Base-by-base conservation (phyloP, 2,797 vertebrate species). In the Xenopus petersii region DNA sequence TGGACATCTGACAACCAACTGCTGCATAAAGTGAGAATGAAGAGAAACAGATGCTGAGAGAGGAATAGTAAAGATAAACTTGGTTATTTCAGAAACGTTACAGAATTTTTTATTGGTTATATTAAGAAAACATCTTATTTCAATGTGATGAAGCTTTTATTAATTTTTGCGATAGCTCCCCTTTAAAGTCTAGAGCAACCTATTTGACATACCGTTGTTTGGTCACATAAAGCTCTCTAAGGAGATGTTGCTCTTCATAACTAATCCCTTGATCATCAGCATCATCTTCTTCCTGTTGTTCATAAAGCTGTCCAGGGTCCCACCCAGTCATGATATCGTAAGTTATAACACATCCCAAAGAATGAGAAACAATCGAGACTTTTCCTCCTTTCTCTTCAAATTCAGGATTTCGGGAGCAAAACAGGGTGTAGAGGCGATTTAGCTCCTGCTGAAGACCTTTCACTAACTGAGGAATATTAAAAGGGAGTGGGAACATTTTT, bases 301-400 rank as follows among this genome's bases (percentile, higher is more conserved):
- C 93, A 7, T 95, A 96, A 66, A 99, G 94, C 62, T 92, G 89
- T 70, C 98, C 93, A 0, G 97, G 97, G 81, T 99, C 96, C 97
- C 97, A 99, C 69, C 98, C 97, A 0, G 94, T 99, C 94, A 99
- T 98, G 86, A 99, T 98, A 86, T 99, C 98, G 0, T 97, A 99
- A 60, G 97, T 94, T 84, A 99, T 99, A 82, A 99, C 98, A 7
- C 97, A 99, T 74, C 98, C 97, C 66, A 99, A 90, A 0, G 98
- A 99, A 83, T 99, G 98, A 11, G 98, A 97, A 82, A 99, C 95
- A 12, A 99, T 95, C 9, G 98, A 99, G 65, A 98, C 96, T 82
- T 97, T 98, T 42, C 98, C 96, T 26, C 95, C 95, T 16, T 89
- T 90, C 80, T 93, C 91, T 86, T 96, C 95, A 56, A 98, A 99